phyloP scores from a whole-genome alignment of 2,888 invertebrate species.

The Luffia ferchaultella region DNA sequence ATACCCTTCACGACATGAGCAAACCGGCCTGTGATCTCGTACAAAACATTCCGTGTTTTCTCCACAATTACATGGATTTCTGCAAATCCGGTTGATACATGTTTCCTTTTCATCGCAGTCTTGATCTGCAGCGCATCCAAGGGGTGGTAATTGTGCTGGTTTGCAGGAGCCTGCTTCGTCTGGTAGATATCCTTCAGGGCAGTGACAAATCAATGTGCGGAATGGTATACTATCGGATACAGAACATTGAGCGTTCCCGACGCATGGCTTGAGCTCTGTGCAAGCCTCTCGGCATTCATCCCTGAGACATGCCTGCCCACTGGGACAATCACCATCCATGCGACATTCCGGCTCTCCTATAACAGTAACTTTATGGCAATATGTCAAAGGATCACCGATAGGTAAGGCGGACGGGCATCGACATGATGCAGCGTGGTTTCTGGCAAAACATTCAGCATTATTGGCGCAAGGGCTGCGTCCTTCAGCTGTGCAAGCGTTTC shows the following conservation, averaged over 20 bases:
- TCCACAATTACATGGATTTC: conserved; percentile 90
- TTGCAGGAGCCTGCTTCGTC: conserved; percentile 81
- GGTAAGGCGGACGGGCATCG: conserved; percentile 83
- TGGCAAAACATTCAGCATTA: conserved; percentile 82
- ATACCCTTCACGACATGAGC: conserved; percentile 84
- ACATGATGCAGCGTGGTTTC: conserved; percentile 83
- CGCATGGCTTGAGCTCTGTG: conserved; percentile 77
- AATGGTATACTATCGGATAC: conserved; percentile 88
- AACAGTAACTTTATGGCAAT: conserved; percentile 68
- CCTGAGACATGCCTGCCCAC: conserved; percentile 81
- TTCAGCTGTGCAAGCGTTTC: conserved; percentile 77
- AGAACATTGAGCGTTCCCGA: conserved; percentile 76
- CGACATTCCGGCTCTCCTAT: conserved; percentile 73
- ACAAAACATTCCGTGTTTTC: conserved; percentile 83
- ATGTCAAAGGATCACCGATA: conserved; percentile 80
- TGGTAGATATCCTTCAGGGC: conserved; percentile 85
- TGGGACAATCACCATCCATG: conserved; percentile 82
- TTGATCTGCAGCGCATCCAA: conserved; percentile 80
- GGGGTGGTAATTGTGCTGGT: conserved; percentile 73
- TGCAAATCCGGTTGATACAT: conserved; percentile 86
- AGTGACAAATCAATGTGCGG: conserved; percentile 87
- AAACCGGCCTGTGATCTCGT: conserved; percentile 84
- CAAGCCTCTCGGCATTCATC: conserved; percentile 84
- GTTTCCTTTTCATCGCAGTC: conserved; percentile 83
- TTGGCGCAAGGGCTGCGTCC: conserved; percentile 79